Evolutionary conservation across 2,113 vertebrate genomes (phyloP).

Genomic region (Aptenodytes patagonicus): DNA sequence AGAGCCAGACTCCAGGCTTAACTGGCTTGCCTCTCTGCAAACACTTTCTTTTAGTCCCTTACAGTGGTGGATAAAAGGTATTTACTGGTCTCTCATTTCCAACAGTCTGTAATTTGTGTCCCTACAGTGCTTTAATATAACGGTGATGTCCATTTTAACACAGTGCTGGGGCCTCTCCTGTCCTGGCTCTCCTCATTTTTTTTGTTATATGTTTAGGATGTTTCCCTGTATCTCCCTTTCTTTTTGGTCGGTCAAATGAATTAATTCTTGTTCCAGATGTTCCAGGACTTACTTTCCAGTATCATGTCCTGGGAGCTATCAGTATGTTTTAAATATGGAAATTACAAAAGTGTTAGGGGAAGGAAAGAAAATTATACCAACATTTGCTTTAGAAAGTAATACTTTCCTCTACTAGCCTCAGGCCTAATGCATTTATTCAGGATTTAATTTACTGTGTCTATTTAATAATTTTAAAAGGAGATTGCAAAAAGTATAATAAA

Average conservation of each 20-base stretch:
- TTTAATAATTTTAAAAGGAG: conserved; percentile 14
- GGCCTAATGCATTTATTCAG: not conserved
- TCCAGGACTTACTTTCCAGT: not conserved
- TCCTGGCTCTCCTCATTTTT: not conserved
- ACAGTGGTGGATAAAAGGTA: not conserved
- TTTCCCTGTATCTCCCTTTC: not conserved
- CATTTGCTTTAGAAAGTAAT: conserved; percentile 40
- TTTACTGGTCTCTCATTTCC: not conserved
- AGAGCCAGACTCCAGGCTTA: not conserved
- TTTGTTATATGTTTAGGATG: not conserved
- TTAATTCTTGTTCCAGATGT: not conserved
- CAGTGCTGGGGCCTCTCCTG: not conserved
- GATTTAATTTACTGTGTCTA: conserved; percentile 15
- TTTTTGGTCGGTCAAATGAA: not conserved
- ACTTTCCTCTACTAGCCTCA: not conserved
- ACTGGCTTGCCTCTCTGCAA: not conserved
- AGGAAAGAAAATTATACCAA: conserved; percentile 10
- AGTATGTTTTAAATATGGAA: not conserved
- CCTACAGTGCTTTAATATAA: not conserved
- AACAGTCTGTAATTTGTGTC: not conserved
- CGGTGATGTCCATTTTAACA: not conserved
- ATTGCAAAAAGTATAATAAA: not conserved
- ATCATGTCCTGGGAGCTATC: not conserved
- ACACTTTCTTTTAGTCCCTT: not conserved
- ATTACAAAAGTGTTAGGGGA: not conserved